These are phyloP conservation scores for Cremastinae sp. DNA, from an alignment of 2,888 invertebrate species.

Conservation along the genomic window DNA sequence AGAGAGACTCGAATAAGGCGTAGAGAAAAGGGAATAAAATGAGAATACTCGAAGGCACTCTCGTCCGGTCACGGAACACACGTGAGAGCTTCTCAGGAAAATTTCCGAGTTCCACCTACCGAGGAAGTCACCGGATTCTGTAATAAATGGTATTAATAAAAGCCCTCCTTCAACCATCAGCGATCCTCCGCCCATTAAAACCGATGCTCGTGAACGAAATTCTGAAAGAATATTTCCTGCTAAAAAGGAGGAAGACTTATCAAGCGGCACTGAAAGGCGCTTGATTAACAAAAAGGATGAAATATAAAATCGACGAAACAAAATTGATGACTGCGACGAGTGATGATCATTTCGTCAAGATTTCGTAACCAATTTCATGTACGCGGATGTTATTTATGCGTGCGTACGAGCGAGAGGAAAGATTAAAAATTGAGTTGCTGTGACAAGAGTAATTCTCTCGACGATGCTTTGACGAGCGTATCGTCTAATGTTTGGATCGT, in stretches of 20 bases:
- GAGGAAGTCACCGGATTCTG: conserved; percentile 15
- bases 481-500: background rate
- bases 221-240: no score
- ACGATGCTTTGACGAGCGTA: background rate
- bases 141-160: conserved; percentile 48
- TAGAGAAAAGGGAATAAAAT: conserved; percentile 24
- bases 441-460: conserved; percentile 12
- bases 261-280: no score
- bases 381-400: no score
- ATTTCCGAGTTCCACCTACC: conserved; percentile 19
- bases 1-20: conserved; percentile 35
- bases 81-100: conserved; percentile 42
- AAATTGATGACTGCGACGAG: no score
- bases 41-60: conserved; percentile 35
- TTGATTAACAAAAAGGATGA: no score
- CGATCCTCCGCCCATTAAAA: no score
- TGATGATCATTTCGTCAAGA: no score
- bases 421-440: background rate
- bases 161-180: no score
- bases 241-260: no score
- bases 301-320: no score
- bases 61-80: conserved; percentile 12
- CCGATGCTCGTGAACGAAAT: background rate
- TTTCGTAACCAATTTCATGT: no score
- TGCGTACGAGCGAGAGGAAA: background rate